Conservation (phyloP, 2,888 invertebrate species). For the Caenorhabditis panamensis region DNA sequence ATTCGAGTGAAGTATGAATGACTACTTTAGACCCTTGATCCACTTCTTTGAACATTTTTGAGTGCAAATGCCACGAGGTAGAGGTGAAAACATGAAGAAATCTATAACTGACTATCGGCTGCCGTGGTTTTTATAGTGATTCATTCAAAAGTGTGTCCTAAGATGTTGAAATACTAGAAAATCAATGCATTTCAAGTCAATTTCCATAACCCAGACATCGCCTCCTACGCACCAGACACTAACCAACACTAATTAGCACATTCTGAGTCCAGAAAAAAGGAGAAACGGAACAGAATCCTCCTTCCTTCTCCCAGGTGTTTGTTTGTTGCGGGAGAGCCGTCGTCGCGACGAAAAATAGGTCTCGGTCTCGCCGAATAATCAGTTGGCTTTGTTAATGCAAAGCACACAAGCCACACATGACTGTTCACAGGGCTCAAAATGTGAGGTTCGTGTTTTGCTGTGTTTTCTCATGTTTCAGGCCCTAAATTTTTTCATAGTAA, state of each 20-base stretch:
- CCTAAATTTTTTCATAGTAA: neutral
- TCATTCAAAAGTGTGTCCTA: no score
- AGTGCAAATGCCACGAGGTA: no score
- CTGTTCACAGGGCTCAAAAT: neutral
- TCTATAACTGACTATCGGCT: no score
- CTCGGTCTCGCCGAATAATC: constrained; percentile 53
- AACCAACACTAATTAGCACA: constrained; percentile 16
- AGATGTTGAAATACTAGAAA: no score
- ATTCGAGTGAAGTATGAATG: no score
- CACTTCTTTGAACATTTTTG: neutral
- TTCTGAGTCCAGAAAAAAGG: constrained; percentile 4
- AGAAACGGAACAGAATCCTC: constrained; percentile 15
- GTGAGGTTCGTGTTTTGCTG: constrained; percentile 8
- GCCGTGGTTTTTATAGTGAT: no score
- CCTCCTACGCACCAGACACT: neutral
- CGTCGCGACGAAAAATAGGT: constrained; percentile 10
- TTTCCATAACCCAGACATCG: no score
- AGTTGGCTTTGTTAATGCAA: constrained; percentile 51
- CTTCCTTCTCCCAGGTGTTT: constrained; percentile 20
- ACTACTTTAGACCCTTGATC: no score
- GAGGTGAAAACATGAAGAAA: no score
- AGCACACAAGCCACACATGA: constrained; percentile 46
- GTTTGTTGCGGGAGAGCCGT: constrained; percentile 20
- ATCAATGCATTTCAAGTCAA: no score
- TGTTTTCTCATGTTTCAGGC: neutral